Base-by-base conservation (phyloP, 2,888 invertebrate genomes). In the Lasioglossum morio region DNA sequence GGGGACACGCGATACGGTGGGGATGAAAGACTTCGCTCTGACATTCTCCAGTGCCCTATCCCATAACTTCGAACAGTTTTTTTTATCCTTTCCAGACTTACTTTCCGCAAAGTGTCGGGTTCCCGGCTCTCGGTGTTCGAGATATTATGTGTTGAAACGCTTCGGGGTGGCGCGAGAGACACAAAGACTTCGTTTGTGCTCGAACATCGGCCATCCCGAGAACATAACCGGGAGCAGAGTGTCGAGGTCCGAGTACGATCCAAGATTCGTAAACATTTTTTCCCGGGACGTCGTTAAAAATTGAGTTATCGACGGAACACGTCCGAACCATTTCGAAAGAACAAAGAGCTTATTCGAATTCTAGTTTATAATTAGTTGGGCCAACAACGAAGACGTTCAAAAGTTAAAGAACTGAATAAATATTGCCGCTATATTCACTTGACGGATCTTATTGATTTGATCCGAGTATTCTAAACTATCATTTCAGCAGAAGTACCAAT, bases 1-100 rank as follows among this genome's bases (percentile, higher is more conserved):
- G 69, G 23, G 37, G 40, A 23, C 60, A 30, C 30, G 12, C 40
- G 37, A 37, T 53, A n/a, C 40, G 37, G 66, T 12, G 69, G 69
- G 69, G 69, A 40, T 12, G 69, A 40, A 40, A 23, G 37, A 40
- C 40, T 23, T 23, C 12, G n/a, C 34, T 23, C 34, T 10, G 19
- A 19, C 37, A 4, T 37, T 19, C 12, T 10, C 37, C 37, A 23
- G 12, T 40, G 23, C 40, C 69, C 69, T 69, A 37, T n/a, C 69
- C 37, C 69, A 69, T 69, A 37, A 69, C 69, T 69, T 69, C 40
- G n/a, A 69, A 69, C 40, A 69, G 37, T 69, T 69, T 69, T 69
- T 69, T 69, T 69, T 37, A 69, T 69, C 40, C 69, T n/a, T 69
- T 40, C 69, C 37, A n/a, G 37, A 69, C n/a, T 69, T 69, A 37